Evolutionary conservation across 2,113 vertebrate species (phyloP), one percentile per base, ranked within the genome.

Genomic region (Macquaria ambigua): DNA sequence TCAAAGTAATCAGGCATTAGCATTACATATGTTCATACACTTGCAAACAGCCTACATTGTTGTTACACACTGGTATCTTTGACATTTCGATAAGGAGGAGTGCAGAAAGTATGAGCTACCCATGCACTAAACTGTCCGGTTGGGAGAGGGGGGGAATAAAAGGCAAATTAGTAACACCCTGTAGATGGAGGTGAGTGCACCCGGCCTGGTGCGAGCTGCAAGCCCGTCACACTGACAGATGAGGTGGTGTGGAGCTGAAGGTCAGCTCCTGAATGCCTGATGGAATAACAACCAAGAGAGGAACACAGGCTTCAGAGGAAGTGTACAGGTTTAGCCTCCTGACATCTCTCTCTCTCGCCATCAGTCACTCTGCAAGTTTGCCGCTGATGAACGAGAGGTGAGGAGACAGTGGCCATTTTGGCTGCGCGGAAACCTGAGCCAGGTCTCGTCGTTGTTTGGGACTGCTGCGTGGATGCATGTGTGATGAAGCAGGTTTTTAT

Each of bases 191-290:
- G 71, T 46, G 75, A 81, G 68, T 5, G 77, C 56, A 53, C 31
- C 71, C 23, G 25, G 74, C 71, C 61, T 48, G 64, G 67, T 70
- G 67, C 5, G 77, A 88, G 79, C 74, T 77, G 66, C 74, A 81
- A 62, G 82, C 79, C 90, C 59, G 61, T 92, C 87, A 93, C 74
- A 37, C 80, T 90, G 91, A 93, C 88, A 79, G 89, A 93, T 90
- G 91, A 93, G 89, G 84, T 43, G 77, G 71, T 67, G 72, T 74
- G 81, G 69, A 89, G 80, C 89, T 93, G 89, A 94, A 93, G 92
- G 89, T 93, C 91, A 90, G 82, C 88, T 79, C 78, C 73, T 89
- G 77, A 90, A 91, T 46, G 82, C 84, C 73, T 87, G 91, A 91
- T 77, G 74, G 82, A 88, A 87, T 81, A 85, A 87, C 68, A 76